phyloP scores from a whole-genome alignment of 2,113 vertebrate genomes.

The Rhinolophus sinicus region DNA sequence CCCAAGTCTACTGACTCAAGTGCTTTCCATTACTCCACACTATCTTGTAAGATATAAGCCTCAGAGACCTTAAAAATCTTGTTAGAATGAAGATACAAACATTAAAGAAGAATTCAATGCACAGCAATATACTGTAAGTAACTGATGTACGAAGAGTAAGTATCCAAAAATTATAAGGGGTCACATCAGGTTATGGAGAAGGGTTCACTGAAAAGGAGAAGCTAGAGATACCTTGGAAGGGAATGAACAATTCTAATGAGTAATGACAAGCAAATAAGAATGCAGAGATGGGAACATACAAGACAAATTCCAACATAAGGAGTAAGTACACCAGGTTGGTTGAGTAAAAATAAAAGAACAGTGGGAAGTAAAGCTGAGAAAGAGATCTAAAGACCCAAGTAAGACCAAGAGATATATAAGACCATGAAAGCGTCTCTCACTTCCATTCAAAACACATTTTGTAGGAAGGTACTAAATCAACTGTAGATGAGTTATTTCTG shows the following conservation, averaged over 20 bases:
- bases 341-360: neutral
- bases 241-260: neutral
- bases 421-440: neutral
- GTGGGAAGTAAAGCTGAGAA: neutral
- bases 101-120: neutral
- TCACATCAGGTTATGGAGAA: neutral
- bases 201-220: neutral
- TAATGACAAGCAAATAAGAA: neutral
- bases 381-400: neutral
- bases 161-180: neutral
- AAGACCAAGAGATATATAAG: neutral
- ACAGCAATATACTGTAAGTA: neutral
- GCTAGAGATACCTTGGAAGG: neutral
- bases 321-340: neutral
- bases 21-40: neutral
- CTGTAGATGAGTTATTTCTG: neutral
- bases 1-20: neutral
- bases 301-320: neutral
- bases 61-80: constrained; percentile 5
- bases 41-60: neutral
- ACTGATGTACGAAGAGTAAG: neutral
- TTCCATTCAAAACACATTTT: constrained; percentile 11
- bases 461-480: neutral
- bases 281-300: neutral
- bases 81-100: neutral